Conservation (phyloP, 2,797 vertebrate species). For the Epinephelus coioides region DNA sequence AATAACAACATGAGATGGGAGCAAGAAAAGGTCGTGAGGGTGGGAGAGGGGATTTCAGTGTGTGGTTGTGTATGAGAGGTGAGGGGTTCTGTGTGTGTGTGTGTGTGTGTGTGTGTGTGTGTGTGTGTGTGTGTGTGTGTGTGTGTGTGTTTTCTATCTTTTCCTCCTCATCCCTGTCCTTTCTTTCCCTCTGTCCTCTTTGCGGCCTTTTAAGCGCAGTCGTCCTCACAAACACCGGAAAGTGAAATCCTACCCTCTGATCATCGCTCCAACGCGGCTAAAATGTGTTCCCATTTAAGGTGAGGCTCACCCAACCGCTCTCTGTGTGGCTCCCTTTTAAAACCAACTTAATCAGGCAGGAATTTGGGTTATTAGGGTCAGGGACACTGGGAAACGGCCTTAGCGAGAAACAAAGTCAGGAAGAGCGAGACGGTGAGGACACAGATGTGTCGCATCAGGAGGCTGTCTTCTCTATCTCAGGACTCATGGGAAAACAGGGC, state of each 20-base stretch:
- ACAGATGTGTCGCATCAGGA: slow-evolving; percentile 71
- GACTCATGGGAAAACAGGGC: slow-evolving; percentile 41
- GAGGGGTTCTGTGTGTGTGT: not conserved
- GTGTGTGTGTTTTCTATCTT: not conserved
- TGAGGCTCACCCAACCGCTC: slow-evolving; percentile 81
- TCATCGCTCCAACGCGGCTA: slow-evolving; percentile 72
- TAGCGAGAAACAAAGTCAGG: slow-evolving; percentile 55
- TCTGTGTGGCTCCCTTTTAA: slow-evolving; percentile 81
- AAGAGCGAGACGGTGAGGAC: slow-evolving; percentile 60
- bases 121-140: not conserved
- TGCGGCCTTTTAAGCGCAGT: slow-evolving; percentile 42
- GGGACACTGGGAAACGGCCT: slow-evolving; percentile 69
- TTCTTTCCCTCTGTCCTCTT: slow-evolving; percentile 43
- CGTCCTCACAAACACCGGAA: slow-evolving; percentile 70
- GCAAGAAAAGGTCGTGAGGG: slow-evolving; percentile 70
- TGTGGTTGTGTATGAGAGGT: slow-evolving; percentile 31
- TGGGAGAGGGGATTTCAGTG: slow-evolving; percentile 55
- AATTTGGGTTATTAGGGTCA: slow-evolving; percentile 83
- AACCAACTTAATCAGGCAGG: slow-evolving; percentile 86
- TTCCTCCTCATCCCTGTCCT: slow-evolving; percentile 23
- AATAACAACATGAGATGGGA: slow-evolving; percentile 80
- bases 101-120: no score
- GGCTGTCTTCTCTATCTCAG: slow-evolving; percentile 23
- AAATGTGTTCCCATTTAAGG: slow-evolving; percentile 89
- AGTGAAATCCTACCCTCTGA: slow-evolving; percentile 81